Conservation (phyloP, 53 echinoderm and acorn worm genomes). For the Mesocentrotus franciscanus region DNA sequence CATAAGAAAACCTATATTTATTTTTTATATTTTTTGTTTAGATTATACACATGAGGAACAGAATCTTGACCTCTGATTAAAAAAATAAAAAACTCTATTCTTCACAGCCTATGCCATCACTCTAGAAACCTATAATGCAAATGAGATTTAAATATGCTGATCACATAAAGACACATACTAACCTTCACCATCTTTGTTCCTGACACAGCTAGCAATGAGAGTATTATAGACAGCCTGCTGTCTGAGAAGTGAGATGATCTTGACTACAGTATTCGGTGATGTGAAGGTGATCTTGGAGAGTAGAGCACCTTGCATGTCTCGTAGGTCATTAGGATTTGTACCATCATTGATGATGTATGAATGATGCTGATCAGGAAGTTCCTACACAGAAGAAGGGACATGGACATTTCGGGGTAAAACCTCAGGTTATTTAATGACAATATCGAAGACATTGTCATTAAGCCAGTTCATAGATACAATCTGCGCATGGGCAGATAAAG, state of each 20-base stretch:
- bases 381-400: not conserved
- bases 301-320: conserved; percentile 86
- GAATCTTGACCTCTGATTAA: no score
- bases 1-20: no score
- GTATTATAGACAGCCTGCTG: conserved; percentile 97
- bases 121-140: no score
- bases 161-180: not conserved
- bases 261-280: conserved; percentile 77
- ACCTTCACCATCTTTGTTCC: conserved; percentile 79
- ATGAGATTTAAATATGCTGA: not conserved
- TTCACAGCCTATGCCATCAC: no score
- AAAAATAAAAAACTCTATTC: no score
- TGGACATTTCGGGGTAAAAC: not conserved
- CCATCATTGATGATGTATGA: conserved; percentile 97
- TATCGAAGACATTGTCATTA: not conserved
- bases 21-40: no score
- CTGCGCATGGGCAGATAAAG: no score
- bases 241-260: conserved; percentile 79
- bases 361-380: conserved; percentile 92
- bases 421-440: not conserved
- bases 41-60: no score
- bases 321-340: conserved; percentile 66
- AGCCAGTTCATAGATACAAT: no score
- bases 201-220: conserved; percentile 95
- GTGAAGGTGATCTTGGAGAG: conserved; percentile 85